Evolutionary conservation across 1,140 invertebrate genomes (phyloP), one percentile per base, ranked within the genome.

Genomic region (Physella acuta): DNA sequence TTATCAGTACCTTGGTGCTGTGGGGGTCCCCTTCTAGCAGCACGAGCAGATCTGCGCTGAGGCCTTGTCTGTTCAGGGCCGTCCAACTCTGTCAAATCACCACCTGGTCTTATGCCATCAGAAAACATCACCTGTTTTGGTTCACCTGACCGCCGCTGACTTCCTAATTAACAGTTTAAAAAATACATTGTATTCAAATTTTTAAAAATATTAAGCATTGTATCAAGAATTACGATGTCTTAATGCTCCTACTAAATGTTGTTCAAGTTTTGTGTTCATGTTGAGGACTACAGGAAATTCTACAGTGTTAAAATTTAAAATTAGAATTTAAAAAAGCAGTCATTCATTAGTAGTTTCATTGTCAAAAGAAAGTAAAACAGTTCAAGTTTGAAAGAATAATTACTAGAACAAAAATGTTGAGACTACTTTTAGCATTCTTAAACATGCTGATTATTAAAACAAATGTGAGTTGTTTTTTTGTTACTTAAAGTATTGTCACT

Each of bases 61-160:
- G 76, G 56, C 30, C 78, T 62, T 20, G 73, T 64, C 58, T 79
- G 73, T 56, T 72, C 71, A 1, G 79, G 73, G 0, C 78, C 81
- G 72, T 84, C 91, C 65, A 91, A 85, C 81, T 93, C 92, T 67
- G 92, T 92, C 72, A 94, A 87, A 86, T 95, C 93, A 79, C 92
- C 93, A 70, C 93, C 93, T 68, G 93, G 93, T 74, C 93, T 88
- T 81, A 95, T 94, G 73, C 93, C 93, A 86, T 95, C 93, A 78
- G 92, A 94, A 83, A 95, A 95, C 88, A 95, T 94, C 11, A 95
- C 93, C 64, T 81, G 79, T 61, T 83, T 83, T n/a, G 78, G 79
- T 56, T 82, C 82, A 34, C 73, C 72, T 24, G 56, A 49, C 31
- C 28, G 55, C 5, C 26, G 26, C 3, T 49, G 56, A 33, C 64